Conservation (phyloP, 2,113 vertebrate genomes). For the Chitala chitala region DNA sequence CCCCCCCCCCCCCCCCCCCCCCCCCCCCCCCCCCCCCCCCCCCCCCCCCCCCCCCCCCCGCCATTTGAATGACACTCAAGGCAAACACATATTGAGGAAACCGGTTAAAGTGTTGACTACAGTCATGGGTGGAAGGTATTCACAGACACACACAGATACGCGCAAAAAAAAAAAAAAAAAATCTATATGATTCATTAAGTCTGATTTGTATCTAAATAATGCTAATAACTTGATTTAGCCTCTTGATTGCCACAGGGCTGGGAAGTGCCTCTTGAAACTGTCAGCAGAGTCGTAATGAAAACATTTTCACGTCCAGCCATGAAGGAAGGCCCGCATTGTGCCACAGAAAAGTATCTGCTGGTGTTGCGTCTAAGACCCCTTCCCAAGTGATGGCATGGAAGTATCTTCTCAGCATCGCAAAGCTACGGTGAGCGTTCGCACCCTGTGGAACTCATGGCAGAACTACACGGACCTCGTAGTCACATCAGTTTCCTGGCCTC, state of each 20-base stretch:
- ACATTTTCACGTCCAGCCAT: slow-evolving; percentile 35
- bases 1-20: too few relatives aligned
- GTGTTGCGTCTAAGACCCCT: slow-evolving; percentile 35
- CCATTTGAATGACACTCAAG: too few relatives aligned
- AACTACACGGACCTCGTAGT: not conserved
- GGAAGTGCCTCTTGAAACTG: slow-evolving; percentile 40
- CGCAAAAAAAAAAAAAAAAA: too few relatives aligned
- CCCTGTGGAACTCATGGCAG: slow-evolving; percentile 31
- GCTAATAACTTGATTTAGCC: slow-evolving; percentile 30
- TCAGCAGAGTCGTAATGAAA: slow-evolving; percentile 39
- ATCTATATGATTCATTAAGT: slow-evolving; percentile 38
- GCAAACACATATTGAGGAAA: slow-evolving; percentile 63
- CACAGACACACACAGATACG: slow-evolving; percentile 28
- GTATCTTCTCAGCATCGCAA: slow-evolving; percentile 30
- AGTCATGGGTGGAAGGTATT: slow-evolving; percentile 42
- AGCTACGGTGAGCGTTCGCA: slow-evolving; percentile 26
- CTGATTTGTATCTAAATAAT: slow-evolving; percentile 32
- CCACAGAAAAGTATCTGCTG: slow-evolving; percentile 28
- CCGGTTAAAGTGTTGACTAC: slow-evolving; percentile 36
- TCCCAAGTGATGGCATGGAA: slow-evolving; percentile 33
- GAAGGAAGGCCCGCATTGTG: slow-evolving; percentile 29
- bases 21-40: too few relatives aligned
- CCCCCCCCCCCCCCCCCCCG: too few relatives aligned
- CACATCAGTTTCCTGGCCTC: not conserved
- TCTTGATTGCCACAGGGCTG: slow-evolving; percentile 40